phyloP scores from a whole-genome alignment of 2,888 invertebrate species.

The Alloplasta piceator region DNA sequence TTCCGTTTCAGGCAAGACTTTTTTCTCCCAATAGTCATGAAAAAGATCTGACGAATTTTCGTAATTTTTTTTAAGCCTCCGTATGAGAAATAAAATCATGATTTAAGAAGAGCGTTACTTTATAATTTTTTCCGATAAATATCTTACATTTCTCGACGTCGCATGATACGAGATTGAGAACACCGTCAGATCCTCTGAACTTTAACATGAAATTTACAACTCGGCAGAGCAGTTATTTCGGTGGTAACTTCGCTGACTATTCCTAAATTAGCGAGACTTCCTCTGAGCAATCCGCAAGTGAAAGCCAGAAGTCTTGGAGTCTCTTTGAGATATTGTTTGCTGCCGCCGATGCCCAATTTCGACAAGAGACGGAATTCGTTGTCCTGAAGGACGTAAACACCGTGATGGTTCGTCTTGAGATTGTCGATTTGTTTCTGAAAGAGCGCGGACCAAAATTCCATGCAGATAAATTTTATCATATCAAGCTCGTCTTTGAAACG shows the following conservation, averaged over 20 bases:
- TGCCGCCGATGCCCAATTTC: constrained; percentile 90
- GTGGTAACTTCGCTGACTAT: constrained; percentile 97
- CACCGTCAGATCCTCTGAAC: constrained; percentile 88
- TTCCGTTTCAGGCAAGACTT: no score
- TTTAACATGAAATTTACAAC: constrained; percentile 96
- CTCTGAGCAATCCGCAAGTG: constrained; percentile 97
- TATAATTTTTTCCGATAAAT: constrained; percentile 64
- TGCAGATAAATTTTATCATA: constrained; percentile 99
- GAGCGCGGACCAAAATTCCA: constrained; percentile 99
- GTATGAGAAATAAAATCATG: no score
- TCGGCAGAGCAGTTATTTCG: constrained; percentile 96
- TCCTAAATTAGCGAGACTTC: constrained; percentile 97
- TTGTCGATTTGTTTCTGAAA: constrained; percentile 99
- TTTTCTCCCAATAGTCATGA: background rate
- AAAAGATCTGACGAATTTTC: constrained; percentile 9
- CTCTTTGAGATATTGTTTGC: constrained; percentile 95
- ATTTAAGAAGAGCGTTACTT: background rate
- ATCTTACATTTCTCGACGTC: constrained; percentile 42
- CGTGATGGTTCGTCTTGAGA: constrained; percentile 98
- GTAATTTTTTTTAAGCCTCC: background rate
- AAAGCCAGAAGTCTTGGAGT: constrained; percentile 97
- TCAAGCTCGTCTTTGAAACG: constrained; percentile 98
- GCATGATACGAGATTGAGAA: background rate
- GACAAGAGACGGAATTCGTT: constrained; percentile 96
- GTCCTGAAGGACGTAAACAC: constrained; percentile 98